Evolutionary conservation across 2,113 vertebrate species (phyloP).

Genomic region (Hippocampus abdominalis): DNA sequence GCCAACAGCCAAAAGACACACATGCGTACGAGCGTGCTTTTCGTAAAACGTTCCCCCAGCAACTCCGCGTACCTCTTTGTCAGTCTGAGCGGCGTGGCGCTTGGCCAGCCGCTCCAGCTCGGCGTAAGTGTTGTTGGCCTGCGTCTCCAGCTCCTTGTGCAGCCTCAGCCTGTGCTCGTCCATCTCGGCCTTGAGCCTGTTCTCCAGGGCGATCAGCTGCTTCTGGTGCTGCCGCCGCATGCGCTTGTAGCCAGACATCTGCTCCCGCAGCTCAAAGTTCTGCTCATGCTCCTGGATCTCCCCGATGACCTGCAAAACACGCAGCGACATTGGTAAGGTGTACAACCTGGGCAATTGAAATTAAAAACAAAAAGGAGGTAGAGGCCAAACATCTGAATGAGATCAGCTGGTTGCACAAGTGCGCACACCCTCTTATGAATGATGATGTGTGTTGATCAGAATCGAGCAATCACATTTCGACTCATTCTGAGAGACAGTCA

Average conservation of each 20-base stretch:
- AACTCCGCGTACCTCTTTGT: conserved; percentile 84
- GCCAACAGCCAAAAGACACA: too few relatives aligned
- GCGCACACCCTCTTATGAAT: too few relatives aligned
- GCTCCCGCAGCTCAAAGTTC: conserved; percentile 99
- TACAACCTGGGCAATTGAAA: too few relatives aligned
- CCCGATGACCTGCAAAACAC: conserved; percentile 83
- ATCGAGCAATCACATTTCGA: too few relatives aligned
- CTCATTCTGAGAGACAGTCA: too few relatives aligned
- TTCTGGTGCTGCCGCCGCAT: conserved; percentile 99
- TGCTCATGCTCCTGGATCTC: conserved; percentile 99
- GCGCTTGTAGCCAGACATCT: conserved; percentile 99
- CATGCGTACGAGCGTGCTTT: too few relatives aligned
- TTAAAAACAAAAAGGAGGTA: too few relatives aligned
- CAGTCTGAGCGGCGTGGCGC: conserved; percentile 90
- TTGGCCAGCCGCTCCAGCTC: conserved; percentile 99
- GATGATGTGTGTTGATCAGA: too few relatives aligned
- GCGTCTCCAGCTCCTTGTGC: conserved; percentile 99
- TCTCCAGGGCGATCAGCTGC: conserved; percentile 99
- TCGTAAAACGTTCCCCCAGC: too few relatives aligned
- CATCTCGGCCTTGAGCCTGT: conserved; percentile 99
- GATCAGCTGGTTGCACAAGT: too few relatives aligned
- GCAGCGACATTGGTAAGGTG: too few relatives aligned
- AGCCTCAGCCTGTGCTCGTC: conserved; percentile 98
- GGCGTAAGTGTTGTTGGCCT: conserved; percentile 97
- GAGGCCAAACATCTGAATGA: too few relatives aligned